Conservation (phyloP, 2,888 invertebrate species). For the Aspidapion aeneum region DNA sequence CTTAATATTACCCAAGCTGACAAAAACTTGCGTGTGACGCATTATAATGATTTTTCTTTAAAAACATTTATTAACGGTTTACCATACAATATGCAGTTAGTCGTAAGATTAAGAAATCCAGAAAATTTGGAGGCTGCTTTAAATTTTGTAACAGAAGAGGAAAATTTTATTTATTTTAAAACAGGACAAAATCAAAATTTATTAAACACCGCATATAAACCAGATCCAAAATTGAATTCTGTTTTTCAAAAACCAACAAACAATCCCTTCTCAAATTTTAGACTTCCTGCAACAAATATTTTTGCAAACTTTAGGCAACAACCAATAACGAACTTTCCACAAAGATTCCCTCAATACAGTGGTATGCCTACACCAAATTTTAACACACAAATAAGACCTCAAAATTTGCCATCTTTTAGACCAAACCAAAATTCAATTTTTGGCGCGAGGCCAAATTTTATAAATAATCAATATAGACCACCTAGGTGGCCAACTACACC, state of each 20-base stretch:
- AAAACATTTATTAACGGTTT: background rate
- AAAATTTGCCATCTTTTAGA: background rate
- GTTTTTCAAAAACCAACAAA: background rate
- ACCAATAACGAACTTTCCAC: no score
- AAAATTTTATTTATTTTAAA: background rate
- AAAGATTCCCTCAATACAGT: no score
- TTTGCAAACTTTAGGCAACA: no score
- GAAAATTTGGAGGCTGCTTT: background rate
- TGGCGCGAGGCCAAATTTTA: background rate
- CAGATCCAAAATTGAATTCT: background rate
- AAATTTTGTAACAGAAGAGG: background rate
- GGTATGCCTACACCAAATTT: no score
- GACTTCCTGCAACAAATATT: no score
- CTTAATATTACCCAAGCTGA: background rate
- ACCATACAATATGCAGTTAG: background rate
- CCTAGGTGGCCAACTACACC: background rate
- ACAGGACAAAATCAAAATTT: background rate
- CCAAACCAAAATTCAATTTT: background rate
- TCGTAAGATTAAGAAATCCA: background rate
- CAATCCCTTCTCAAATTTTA: background rate
- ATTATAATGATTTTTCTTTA: background rate
- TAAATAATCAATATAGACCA: background rate
- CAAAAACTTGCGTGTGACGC: background rate
- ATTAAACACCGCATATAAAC: background rate
- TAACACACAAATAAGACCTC: background rate